These are phyloP conservation scores for Tetrapedia diversipes DNA, from an alignment of 2,888 invertebrate species.

Conservation along the genomic window DNA sequence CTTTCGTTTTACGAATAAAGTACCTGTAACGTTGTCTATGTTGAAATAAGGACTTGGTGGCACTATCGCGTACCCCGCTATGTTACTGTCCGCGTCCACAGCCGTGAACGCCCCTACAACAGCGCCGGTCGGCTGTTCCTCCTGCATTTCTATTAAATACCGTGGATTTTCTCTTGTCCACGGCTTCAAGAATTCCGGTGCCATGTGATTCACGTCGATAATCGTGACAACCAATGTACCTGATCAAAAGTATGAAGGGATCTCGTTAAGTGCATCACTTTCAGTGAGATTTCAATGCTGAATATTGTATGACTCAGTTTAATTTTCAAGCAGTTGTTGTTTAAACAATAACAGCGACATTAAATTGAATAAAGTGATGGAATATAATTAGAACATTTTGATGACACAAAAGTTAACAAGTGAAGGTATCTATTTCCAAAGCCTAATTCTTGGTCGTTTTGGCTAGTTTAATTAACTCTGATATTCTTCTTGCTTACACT, in stretches of 20 bases:
- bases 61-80: constrained; percentile 89
- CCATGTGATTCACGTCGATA: constrained; percentile 85
- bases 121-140: constrained; percentile 92
- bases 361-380: too few species aligned
- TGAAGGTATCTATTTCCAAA: too few species aligned
- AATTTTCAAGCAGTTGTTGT: too few species aligned
- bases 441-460: too few species aligned
- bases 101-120: constrained; percentile 91
- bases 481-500: too few species aligned
- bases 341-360: too few species aligned
- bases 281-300: too few species aligned
- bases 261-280: too few species aligned
- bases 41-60: constrained; percentile 90
- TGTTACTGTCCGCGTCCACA: constrained; percentile 92
- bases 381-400: too few species aligned
- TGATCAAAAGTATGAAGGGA: constrained; percentile 73
- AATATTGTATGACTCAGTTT: too few species aligned
- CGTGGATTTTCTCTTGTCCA: constrained; percentile 88
- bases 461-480: too few species aligned
- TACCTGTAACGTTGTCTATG: constrained; percentile 92
- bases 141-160: constrained; percentile 88
- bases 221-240: constrained; percentile 87
- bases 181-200: constrained; percentile 87
- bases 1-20: constrained; percentile 49
- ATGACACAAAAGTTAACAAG: too few species aligned